phyloP scores from a whole-genome alignment of 1,140 invertebrate genomes.

The Papilio glaucus region DNA sequence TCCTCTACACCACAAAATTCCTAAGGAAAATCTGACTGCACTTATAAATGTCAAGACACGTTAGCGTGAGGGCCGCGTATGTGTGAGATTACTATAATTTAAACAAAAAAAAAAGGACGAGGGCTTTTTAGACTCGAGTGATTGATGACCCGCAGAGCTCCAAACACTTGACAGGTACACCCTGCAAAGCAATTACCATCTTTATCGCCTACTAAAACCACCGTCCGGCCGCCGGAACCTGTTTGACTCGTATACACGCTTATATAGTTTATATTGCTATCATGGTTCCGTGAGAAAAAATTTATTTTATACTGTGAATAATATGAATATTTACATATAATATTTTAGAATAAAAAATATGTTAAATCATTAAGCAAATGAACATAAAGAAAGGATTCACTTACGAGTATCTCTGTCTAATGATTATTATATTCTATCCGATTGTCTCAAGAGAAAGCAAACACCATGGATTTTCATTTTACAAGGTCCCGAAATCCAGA shows the following conservation, averaged over 20 bases:
- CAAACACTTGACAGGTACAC: slow-evolving; percentile 40
- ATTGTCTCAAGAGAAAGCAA: too few relatives aligned
- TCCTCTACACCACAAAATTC: not conserved
- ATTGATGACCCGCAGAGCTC: slow-evolving; percentile 45
- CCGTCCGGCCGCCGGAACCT: slow-evolving; percentile 38
- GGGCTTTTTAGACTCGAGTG: slow-evolving; percentile 39
- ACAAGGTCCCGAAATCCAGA: too few relatives aligned
- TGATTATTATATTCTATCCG: too few relatives aligned
- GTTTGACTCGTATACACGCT: slow-evolving; percentile 41
- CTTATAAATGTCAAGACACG: slow-evolving; percentile 23
- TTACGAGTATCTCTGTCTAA: too few relatives aligned
- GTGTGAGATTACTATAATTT: slow-evolving; percentile 38
- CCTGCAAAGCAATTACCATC: slow-evolving; percentile 49
- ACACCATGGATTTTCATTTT: too few relatives aligned
- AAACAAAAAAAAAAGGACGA: slow-evolving; percentile 23
- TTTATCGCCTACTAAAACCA: slow-evolving; percentile 42
- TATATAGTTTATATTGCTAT: slow-evolving; percentile 8
- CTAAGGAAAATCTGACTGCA: not conserved
- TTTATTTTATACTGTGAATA: slow-evolving; percentile 15
- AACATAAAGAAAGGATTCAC: too few relatives aligned
- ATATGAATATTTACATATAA: not conserved
- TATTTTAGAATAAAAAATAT: too few relatives aligned
- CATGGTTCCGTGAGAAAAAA: slow-evolving; percentile 25
- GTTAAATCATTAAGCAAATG: too few relatives aligned
- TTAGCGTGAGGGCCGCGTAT: not conserved